Percentiles rank a stretch among this genome's conserved stretches.
These are phyloP conservation scores for Ictidomys tridecemlineatus DNA, from an alignment of 2,113 vertebrate genomes.

Conservation along the genomic window DNA sequence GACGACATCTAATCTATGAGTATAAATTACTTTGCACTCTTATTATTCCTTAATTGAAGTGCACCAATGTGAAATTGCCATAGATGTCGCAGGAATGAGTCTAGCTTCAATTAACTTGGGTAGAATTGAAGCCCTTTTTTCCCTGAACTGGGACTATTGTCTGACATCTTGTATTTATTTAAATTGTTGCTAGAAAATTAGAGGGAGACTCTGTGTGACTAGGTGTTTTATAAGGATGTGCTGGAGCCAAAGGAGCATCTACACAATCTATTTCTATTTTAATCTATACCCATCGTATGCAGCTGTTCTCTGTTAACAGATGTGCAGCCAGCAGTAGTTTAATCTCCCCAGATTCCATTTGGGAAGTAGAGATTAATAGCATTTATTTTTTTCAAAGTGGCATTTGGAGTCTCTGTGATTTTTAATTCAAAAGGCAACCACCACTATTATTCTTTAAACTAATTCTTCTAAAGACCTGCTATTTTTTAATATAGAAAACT, in stretches of 20 bases:
- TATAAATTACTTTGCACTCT: conserved; percentile 91
- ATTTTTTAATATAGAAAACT: conserved; percentile 67
- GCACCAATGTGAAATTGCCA: conserved; percentile 89
- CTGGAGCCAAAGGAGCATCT: conserved; percentile 55
- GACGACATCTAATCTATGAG: conserved; percentile 90
- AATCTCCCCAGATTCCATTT: conserved; percentile 79
- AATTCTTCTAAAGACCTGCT: conserved; percentile 67
- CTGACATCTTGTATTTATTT: conserved; percentile 87
- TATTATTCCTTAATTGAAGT: conserved; percentile 92
- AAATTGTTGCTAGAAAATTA: conserved; percentile 83
- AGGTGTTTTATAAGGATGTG: conserved; percentile 73
- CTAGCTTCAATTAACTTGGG: conserved; percentile 86
- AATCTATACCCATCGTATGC: conserved; percentile 64
- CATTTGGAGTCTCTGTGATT: conserved; percentile 75
- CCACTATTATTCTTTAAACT: conserved; percentile 50
- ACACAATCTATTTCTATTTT: conserved; percentile 76
- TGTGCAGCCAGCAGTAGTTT: conserved; percentile 76
- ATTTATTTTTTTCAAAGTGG: conserved; percentile 79
- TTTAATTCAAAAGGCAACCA: conserved; percentile 73
- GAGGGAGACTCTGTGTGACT: conserved; percentile 48
- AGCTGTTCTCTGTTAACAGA: conserved; percentile 83
- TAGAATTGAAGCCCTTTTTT: conserved; percentile 81
- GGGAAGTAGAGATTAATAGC: conserved; percentile 81
- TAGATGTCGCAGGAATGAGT: conserved; percentile 86
- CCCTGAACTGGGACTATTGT: conserved; percentile 79